phyloP scores from a whole-genome alignment of 2,113 vertebrate genomes.

The Lepus timidus region DNA sequence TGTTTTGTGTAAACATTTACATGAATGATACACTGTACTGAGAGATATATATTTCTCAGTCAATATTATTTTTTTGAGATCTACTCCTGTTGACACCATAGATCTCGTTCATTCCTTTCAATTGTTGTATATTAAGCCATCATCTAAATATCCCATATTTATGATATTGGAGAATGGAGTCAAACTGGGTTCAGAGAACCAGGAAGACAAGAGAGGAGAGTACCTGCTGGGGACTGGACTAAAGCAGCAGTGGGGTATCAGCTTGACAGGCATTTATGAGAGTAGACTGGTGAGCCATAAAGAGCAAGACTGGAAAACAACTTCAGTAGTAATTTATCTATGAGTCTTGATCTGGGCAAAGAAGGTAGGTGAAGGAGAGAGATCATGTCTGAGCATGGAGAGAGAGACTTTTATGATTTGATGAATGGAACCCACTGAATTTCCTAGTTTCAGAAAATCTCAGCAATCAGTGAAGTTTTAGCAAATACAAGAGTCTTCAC shows the following conservation, averaged over 20 bases:
- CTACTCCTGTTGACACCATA: neutral
- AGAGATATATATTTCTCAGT: neutral
- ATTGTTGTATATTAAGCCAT: neutral
- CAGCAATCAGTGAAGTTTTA: neutral
- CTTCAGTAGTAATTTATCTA: neutral
- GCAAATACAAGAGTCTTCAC: no score
- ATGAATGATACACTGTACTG: neutral
- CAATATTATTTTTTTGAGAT: constrained; percentile 21
- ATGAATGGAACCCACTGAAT: neutral
- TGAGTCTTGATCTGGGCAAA: neutral
- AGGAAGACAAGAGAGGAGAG: neutral
- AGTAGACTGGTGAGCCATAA: neutral
- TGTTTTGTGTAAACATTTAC: neutral
- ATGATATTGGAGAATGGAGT: neutral
- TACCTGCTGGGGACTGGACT: neutral
- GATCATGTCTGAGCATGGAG: neutral
- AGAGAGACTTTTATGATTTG: neutral
- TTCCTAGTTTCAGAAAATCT: neutral
- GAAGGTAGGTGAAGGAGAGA: neutral
- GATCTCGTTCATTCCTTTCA: neutral
- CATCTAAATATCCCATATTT: neutral
- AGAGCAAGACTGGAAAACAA: neutral
- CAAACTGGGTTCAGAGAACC: neutral
- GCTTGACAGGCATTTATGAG: neutral
- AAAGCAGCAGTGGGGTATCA: neutral